phyloP scores from a whole-genome alignment of 2,888 invertebrate genomes.

The Erebia aethiops region DNA sequence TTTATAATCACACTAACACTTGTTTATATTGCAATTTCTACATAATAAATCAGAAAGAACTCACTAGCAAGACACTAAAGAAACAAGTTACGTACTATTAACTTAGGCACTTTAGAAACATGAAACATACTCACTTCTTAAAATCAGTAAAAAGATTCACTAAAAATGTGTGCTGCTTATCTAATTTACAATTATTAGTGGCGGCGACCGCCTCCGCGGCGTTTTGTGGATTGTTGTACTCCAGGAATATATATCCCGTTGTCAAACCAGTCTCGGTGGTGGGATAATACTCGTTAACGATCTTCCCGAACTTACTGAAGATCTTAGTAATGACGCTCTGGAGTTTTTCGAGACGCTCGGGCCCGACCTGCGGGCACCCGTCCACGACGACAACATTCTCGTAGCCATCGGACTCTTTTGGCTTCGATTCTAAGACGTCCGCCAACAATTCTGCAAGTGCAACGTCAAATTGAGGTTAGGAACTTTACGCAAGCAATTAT shows the following conservation, averaged over 20 bases:
- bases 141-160: conserved; percentile 98
- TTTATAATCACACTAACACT: too few relatives aligned
- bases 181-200: conserved; percentile 96
- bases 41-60: too few relatives aligned
- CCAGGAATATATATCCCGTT: conserved; percentile 96
- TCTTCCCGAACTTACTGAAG: conserved; percentile 92
- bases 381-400: conserved; percentile 98
- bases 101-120: neutral
- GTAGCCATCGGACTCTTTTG: conserved; percentile 97
- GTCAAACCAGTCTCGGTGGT: conserved; percentile 91
- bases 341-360: conserved; percentile 95
- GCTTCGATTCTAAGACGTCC: conserved; percentile 94
- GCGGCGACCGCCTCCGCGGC: conserved; percentile 95
- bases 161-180: conserved; percentile 96
- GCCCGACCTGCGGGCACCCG: conserved; percentile 97
- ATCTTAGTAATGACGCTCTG: conserved; percentile 95
- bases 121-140: conserved; percentile 87
- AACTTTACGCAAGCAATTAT: conserved; percentile 30
- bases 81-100: too few relatives aligned
- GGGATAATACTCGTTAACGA: conserved; percentile 95
- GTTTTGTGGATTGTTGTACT: conserved; percentile 91
- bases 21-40: too few relatives aligned
- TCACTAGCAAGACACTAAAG: too few relatives aligned
- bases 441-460: conserved; percentile 93
- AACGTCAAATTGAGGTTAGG: conserved; percentile 82